A percentile compares a stretch with the other conserved stretches of the same genome.
Conservation (phyloP, 1,140 invertebrate species). For the Frieseomelitta varia region DNA sequence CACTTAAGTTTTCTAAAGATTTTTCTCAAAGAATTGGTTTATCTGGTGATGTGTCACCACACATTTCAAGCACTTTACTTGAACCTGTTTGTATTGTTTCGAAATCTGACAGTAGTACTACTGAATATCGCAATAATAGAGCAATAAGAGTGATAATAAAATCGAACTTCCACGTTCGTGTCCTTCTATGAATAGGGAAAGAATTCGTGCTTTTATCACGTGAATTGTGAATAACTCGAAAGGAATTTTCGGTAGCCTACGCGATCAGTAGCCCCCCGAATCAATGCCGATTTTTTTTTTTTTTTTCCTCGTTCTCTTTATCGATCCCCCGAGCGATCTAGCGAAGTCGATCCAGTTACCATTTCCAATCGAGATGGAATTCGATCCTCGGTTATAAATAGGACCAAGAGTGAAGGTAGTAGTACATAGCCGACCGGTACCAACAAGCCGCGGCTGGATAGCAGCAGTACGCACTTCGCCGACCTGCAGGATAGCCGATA, state of each 20-base stretch:
- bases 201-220: no score
- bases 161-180: no score
- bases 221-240: neutral
- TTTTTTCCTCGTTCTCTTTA: neutral
- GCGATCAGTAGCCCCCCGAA: neutral
- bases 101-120: conserved; percentile 91
- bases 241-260: conserved; percentile 23
- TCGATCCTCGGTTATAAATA: conserved; percentile 67
- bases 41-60: conserved; percentile 79
- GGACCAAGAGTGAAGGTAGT: conserved; percentile 58
- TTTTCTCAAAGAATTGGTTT: conserved; percentile 84
- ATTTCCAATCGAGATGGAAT: conserved; percentile 62
- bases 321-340: conserved; percentile 4
- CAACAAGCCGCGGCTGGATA: neutral
- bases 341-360: conserved; percentile 57
- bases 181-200: no score
- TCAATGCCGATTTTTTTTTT: neutral
- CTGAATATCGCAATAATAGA: conserved; percentile 83
- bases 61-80: conserved; percentile 89
- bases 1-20: conserved; percentile 83
- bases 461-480: conserved; percentile 50
- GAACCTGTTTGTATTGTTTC: conserved; percentile 88
- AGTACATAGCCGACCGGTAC: neutral
- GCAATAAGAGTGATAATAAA: no score
- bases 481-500: conserved; percentile 61